Base-by-base conservation (phyloP, 2,888 invertebrate species). In the Anthoptus insignis region DNA sequence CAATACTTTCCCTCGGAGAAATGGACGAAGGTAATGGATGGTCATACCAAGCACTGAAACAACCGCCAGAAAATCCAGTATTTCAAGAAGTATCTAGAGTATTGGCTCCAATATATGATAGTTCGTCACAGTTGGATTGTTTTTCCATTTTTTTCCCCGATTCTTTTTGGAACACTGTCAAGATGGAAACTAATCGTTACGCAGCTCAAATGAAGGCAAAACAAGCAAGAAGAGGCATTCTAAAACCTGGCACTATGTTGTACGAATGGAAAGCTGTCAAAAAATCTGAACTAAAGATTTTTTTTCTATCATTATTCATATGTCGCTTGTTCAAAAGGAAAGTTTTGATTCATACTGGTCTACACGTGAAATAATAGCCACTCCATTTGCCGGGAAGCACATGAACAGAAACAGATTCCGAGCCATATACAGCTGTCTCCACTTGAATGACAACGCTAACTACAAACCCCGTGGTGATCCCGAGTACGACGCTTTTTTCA, bases 271-370 rank as follows among this genome's bases (percentile, higher is more conserved):
- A 61, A 69, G 59, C 69, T 34, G 68, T 69, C 45, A 69, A 47
- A 32, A 37, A 34, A 7, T 27, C 29, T 6, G 69, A 69, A 57
- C 14, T 69, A 22, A 69, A 71, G 34, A 45, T 65, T 42, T 68
- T 69, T 45, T 49, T 49, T 9, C 21, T 29, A 67, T 67, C 9
- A 34, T 68, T 0, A 68, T 71, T 52, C 68, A 71, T 57, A 68
- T 67, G 71, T 58, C 67, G 7, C 64, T 67, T 49, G 71, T 71
- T 60, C 45, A 63, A 4, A 70, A 71, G 47, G 70, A 70, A 67
- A 68, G 53, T 45, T 72, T 73, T 27, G 71, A 73, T 59, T 66
- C 69, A 47, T 73, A 73, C 50, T 72, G 73, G 71, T 71, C 71
- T 13, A 67, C 70, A 29, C 37, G 64, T 22, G 64, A 65, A 59